Evolutionary conservation across 2,888 invertebrate genomes (phyloP).

Genomic region (Drosophila lutescens): DNA sequence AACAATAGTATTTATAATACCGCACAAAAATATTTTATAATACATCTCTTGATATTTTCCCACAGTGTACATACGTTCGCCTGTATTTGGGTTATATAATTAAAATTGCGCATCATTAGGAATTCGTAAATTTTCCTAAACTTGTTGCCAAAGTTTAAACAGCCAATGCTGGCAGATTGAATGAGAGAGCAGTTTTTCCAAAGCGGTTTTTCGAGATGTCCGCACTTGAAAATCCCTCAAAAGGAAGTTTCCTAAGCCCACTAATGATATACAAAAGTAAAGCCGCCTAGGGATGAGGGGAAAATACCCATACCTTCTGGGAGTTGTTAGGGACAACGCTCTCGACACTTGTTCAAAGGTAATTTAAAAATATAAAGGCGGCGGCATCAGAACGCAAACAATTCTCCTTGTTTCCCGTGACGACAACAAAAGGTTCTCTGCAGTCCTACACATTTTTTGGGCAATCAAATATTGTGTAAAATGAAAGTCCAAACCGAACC

Average conservation of each 20-base stretch:
- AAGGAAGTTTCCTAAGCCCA: constrained; percentile 22
- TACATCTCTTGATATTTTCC: background rate
- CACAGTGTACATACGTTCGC: constrained; percentile 15
- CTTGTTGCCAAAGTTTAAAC: constrained; percentile 31
- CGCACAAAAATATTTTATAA: no score
- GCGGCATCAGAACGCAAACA: constrained; percentile 20
- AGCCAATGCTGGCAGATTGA: constrained; percentile 12
- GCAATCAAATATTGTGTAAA: constrained; percentile 48
- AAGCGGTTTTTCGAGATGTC: constrained; percentile 14
- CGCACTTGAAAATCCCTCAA: constrained; percentile 29
- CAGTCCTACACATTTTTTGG: constrained; percentile 8
- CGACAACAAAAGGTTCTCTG: constrained; percentile 6
- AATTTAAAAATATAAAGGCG: constrained; percentile 17
- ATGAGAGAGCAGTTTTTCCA: constrained; percentile 33
- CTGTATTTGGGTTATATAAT: constrained; percentile 52
- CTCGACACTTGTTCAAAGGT: constrained; percentile 35
- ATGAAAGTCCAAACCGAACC: constrained; percentile 22
- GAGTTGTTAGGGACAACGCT: constrained; percentile 23
- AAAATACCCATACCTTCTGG: constrained; percentile 1
- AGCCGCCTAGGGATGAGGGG: constrained; percentile 9
- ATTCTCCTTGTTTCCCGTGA: constrained; percentile 23
- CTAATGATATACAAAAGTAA: constrained; percentile 38
- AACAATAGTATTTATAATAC: no score
- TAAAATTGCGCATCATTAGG: constrained; percentile 68
- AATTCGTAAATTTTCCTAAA: constrained; percentile 27